Evolutionary conservation across 2,113 vertebrate species (phyloP).

Genomic region (Melanostigma gelatinosum): DNA sequence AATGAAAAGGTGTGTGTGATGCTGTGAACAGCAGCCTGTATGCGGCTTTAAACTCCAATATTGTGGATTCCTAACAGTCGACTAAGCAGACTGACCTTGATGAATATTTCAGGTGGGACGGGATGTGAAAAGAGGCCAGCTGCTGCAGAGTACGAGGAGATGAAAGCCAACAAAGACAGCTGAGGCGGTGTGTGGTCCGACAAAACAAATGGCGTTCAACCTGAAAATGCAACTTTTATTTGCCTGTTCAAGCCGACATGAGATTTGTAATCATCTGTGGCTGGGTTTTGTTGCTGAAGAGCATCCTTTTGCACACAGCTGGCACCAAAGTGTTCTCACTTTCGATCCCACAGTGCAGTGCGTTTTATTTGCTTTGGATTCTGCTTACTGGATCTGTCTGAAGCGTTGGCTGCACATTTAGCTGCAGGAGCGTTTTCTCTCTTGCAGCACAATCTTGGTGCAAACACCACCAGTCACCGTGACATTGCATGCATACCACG

Average conservation of each 20-base stretch:
- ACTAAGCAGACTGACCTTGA: constrained; percentile 64
- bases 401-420: constrained; percentile 20
- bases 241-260: background rate
- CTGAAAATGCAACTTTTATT: background rate
- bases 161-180: constrained; percentile 27
- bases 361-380: constrained; percentile 11
- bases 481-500: background rate
- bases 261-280: background rate
- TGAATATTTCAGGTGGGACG: constrained; percentile 79
- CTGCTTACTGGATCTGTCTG: constrained; percentile 16
- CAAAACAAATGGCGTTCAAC: background rate
- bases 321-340: background rate
- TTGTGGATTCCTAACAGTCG: constrained; percentile 33
- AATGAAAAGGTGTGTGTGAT: background rate
- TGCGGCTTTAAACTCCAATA: background rate
- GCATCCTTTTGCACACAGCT: background rate
- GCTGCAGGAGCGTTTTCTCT: constrained; percentile 18
- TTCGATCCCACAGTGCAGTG: background rate
- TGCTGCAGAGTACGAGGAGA: constrained; percentile 21
- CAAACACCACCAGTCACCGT: background rate
- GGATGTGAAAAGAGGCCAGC: constrained; percentile 76
- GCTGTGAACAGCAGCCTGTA: background rate
- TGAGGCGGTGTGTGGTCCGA: background rate
- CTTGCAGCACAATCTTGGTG: constrained; percentile 12
- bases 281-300: background rate